phyloP scores from a whole-genome alignment of 2,888 invertebrate genomes.

The Ophion slaviceki region DNA sequence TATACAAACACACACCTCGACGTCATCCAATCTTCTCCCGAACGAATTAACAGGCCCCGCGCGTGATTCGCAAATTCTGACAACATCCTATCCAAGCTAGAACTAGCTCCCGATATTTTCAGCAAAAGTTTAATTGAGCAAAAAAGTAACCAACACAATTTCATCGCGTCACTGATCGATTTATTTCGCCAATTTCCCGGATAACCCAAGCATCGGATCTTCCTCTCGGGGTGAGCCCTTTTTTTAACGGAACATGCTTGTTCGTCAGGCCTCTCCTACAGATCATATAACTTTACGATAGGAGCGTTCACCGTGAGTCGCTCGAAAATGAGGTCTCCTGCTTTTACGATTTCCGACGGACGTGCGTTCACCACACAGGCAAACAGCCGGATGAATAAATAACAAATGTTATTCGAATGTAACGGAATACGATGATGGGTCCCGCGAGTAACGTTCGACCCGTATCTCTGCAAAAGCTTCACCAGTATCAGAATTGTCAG shows the following conservation, averaged over 20 bases:
- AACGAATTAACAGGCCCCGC: too few species aligned
- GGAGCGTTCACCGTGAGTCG: background rate
- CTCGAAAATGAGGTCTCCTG: background rate
- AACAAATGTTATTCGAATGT: constrained; percentile 1
- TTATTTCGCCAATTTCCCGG: background rate
- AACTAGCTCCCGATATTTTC: too few species aligned
- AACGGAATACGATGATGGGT: background rate
- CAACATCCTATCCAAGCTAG: too few species aligned
- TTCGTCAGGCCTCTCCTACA: too few species aligned
- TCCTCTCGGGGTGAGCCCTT: background rate
- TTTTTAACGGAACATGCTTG: background rate
- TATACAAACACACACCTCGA: too few species aligned
- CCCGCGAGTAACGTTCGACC: background rate
- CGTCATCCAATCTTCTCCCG: too few species aligned
- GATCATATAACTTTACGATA: background rate
- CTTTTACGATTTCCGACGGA: background rate
- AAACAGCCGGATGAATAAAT: background rate
- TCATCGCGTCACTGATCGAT: too few species aligned
- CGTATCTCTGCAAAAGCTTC: background rate
- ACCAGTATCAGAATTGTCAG: background rate
- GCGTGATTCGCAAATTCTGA: too few species aligned
- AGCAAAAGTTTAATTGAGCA: too few species aligned
- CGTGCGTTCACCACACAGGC: background rate
- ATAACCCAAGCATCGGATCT: background rate
- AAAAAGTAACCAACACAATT: too few species aligned